Base-by-base conservation (phyloP, 1,140 invertebrate species). In the Drosophila nigrodunni region DNA sequence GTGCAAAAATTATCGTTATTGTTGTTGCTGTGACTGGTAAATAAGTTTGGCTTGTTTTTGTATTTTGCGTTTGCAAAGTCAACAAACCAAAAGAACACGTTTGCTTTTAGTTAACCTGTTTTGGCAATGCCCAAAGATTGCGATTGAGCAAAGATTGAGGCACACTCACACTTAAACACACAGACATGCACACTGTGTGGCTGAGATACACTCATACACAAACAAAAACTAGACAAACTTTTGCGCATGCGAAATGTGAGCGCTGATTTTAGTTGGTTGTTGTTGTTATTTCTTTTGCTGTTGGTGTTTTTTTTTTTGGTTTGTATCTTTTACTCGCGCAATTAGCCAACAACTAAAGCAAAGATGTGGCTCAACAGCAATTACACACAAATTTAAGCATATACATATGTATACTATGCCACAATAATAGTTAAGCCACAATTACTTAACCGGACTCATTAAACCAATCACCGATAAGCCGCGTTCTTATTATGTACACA, bases 21-120 rank as follows among this genome's bases (percentile, higher is more conserved):
- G 59, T 62, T 68, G 37, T 21, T 50, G 64, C 50, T 34, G 52
- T 15, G 54, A 59, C 49, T 57, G 72, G 46, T 88, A 77, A 82
- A 35, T 87, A 88, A 77, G 52, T 87, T 78, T 61, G 57, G 71
- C 68, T 68, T 72, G 70, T 64, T 87, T 30, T 30, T 30, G 25
- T 2, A 30, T 30, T 30, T 83, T 80, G 82, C 76, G 80, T 76
- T 77, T 78, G 83, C 80, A 88, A 87, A 88, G 80, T 82, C 76
- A 86, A 86, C 75, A 82, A 79, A 82, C 66, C 69, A 66, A 87
- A 88, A 87, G 83, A 87, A 87, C 83, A 87, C 83, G 83, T 87
- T 87, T 87, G 83, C 85, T 88, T 87, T 89, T 75, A 83, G 83
- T 88, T 83, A 87, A 87, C 83, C 85, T 69, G 83, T 87, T 87